These are phyloP conservation scores for Megamerina dolium DNA, from an alignment of 2,888 invertebrate genomes.

Conservation along the genomic window DNA sequence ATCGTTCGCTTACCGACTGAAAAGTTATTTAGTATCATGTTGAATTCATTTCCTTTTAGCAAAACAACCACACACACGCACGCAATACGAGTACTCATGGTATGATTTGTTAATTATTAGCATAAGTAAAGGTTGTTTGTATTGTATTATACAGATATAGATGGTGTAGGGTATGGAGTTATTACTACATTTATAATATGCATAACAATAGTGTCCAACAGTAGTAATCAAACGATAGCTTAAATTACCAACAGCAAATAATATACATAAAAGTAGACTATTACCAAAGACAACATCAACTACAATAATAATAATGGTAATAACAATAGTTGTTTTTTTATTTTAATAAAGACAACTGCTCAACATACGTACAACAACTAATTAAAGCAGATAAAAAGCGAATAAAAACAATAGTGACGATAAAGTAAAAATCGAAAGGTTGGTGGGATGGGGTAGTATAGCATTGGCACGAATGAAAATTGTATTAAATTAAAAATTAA, in stretches of 20 bases:
- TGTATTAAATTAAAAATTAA: background rate
- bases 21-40: no score
- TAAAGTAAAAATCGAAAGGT: background rate
- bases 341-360: background rate
- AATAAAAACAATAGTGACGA: slow-evolving; percentile 34
- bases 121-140: no score
- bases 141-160: no score
- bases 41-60: slow-evolving; percentile 17
- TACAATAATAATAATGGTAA: background rate
- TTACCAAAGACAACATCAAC: no score
- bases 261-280: no score
- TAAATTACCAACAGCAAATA: no score
- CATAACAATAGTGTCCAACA: slow-evolving; percentile 10
- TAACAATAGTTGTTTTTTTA: background rate
- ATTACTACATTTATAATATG: no score
- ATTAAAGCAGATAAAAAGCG: slow-evolving; percentile 40
- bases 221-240: no score
- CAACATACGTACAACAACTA: slow-evolving; percentile 27
- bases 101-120: slow-evolving; percentile 4
- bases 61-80: no score
- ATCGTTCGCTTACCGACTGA: no score
- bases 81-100: no score
- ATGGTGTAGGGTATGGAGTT: no score
- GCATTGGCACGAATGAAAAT: background rate
- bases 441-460: background rate